Conservation (phyloP, 2,113 vertebrate genomes). For the Rynchops niger region DNA sequence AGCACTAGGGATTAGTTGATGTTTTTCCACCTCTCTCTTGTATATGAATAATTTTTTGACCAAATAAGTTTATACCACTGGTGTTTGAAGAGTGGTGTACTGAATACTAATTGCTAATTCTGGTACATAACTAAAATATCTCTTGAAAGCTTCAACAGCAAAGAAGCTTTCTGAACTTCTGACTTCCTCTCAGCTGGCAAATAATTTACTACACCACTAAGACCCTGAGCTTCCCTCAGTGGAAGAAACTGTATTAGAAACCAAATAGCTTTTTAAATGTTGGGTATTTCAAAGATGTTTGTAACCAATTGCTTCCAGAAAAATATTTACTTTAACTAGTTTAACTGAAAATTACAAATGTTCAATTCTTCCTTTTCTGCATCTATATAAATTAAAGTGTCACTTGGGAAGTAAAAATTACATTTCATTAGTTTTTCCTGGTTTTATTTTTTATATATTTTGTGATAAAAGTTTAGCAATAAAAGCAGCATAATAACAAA, state of each 20-base stretch:
- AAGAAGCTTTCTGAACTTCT: constrained; percentile 27
- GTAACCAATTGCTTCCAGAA: neutral
- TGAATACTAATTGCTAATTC: constrained; percentile 48
- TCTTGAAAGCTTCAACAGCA: neutral
- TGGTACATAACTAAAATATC: neutral
- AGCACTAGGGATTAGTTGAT: neutral
- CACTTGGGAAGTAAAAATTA: neutral
- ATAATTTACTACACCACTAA: neutral
- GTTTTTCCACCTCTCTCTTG: neutral
- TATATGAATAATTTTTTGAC: constrained; percentile 39
- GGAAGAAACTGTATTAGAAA: neutral
- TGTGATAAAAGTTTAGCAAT: neutral
- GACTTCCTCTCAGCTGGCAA: neutral
- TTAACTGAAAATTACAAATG: neutral
- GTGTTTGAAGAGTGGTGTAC: neutral
- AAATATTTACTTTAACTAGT: neutral
- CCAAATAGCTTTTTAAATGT: neutral
- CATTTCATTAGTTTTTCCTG: neutral
- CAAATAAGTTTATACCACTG: constrained; percentile 18
- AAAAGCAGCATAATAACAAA: neutral
- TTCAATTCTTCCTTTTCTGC: neutral
- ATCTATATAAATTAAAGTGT: neutral
- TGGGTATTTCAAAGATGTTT: neutral
- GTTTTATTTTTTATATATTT: neutral
- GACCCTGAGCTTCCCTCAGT: neutral